Evolutionary conservation across 2,888 invertebrate genomes (phyloP).

Genomic region (Muscina levida): DNA sequence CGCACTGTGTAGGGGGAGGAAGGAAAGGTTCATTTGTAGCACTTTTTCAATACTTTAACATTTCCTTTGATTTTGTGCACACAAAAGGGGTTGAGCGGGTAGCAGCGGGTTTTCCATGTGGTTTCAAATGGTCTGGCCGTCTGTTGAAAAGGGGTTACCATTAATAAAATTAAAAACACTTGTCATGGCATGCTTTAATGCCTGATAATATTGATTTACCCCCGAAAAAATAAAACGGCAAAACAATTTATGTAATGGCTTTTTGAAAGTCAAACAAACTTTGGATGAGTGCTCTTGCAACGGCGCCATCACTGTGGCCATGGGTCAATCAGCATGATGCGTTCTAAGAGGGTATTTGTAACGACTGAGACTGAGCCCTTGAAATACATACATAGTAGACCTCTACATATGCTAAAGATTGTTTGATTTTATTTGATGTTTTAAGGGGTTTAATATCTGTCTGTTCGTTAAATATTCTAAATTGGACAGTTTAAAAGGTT

Average conservation of each 20-base stretch:
- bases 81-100: background rate
- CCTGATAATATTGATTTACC: constrained; percentile 62
- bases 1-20: background rate
- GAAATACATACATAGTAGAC: constrained; percentile 26
- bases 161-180: constrained; percentile 66
- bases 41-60: constrained; percentile 31
- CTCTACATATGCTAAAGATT: constrained; percentile 24
- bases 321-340: background rate
- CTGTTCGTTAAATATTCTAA: background rate
- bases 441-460: background rate
- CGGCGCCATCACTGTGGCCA: background rate
- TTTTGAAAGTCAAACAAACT: constrained; percentile 33
- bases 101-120: background rate
- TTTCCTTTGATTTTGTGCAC: constrained; percentile 54
- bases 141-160: constrained; percentile 49
- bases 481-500: constrained; percentile 18
- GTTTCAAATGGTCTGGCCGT: background rate
- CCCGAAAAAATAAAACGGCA: constrained; percentile 53
- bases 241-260: constrained; percentile 65
- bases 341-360: constrained; percentile 6
- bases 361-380: background rate
- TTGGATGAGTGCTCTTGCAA: constrained; percentile 20
- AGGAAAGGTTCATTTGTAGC: background rate
- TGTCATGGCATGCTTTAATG: constrained; percentile 63
- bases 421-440: background rate